Base-by-base conservation (phyloP, 2,113 vertebrate genomes). In the Tyrannus savana region DNA sequence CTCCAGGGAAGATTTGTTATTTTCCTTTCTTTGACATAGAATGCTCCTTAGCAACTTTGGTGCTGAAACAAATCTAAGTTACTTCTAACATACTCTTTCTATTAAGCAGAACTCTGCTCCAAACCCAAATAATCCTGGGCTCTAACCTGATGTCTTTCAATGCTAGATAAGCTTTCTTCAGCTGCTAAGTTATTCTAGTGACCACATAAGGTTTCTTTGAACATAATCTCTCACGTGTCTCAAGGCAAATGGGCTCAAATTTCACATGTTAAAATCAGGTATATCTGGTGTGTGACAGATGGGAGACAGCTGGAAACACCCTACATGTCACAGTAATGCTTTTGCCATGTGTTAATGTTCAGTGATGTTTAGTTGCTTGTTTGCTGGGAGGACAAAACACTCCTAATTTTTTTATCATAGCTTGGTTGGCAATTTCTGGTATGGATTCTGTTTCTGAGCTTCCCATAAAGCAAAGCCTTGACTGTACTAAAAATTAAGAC, bases 261-360 rank as follows among this genome's bases (percentile, higher is more conserved):
- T 66, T 41, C 41, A 28, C 9, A 7, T 31, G 27, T 66, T 85
- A 69, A 60, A 90, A 59, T 78, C 52, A 39, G 6, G 17, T 42
- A 5, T 42, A 39, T 27, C 39, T 69, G 60, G 14, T 10, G 3
- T 14, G 74, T 62, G 24, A 41, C 37, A 37, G 64, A 12, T 52
- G n/a, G 46, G 39, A 47, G n/a, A n/a, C 19, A 41, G 52, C 0
- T 0, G 33, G 41, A 35, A 66, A 67, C 19, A 9, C 22, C 5
- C 63, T 41, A 17, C 10, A 75, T 60, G 30, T 52, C 6, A 1
- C 5, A 37, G 22, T 19, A 14, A 41, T 60, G 17, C 19, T 80
- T 53, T 55, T 41, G 35, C 19, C 6, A 12, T 19, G 33, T 30
- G 24, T 53, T 50, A 30, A 22, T 46, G 47, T 7, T n/a, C n/a